phyloP scores from a whole-genome alignment of 2,797 vertebrate genomes.

The Coendou prehensilis region DNA sequence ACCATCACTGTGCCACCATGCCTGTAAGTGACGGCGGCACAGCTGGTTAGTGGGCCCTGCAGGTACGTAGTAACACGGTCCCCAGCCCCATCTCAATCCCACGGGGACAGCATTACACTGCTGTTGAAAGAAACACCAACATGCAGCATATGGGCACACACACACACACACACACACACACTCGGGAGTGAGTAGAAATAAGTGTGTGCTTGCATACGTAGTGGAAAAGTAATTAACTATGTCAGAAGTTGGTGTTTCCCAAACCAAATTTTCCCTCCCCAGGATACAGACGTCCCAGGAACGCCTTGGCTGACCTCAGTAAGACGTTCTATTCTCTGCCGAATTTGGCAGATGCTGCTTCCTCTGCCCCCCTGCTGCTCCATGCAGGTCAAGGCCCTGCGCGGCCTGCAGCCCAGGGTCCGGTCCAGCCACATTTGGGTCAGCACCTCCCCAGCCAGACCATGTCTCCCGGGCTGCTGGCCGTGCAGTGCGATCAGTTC shows the following conservation, averaged over 20 bases:
- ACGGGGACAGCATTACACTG: neutral
- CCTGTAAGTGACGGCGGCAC: too few species aligned
- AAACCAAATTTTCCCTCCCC: neutral
- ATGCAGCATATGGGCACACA: neutral
- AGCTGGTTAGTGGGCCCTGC: too few species aligned
- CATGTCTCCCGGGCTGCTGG: too few species aligned
- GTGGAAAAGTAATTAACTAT: neutral
- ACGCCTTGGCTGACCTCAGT: neutral
- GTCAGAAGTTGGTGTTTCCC: neutral
- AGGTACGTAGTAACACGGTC: too few species aligned
- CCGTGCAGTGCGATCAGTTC: too few species aligned
- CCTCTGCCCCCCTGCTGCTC: neutral
- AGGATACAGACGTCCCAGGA: neutral
- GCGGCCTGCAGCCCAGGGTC: neutral
- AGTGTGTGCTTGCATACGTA: accelerated
- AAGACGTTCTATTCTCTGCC: neutral
- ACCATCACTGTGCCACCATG: too few species aligned
- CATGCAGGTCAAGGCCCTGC: neutral
- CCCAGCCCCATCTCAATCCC: too few species aligned
- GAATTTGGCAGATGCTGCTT: neutral
- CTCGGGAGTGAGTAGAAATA: neutral
- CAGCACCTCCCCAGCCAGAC: neutral
- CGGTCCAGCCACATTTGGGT: accelerated
- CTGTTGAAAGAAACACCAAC: accelerated
- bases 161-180: neutral